Conservation (phyloP, 2,797 vertebrate genomes). For the Fundulus diaphanus region DNA sequence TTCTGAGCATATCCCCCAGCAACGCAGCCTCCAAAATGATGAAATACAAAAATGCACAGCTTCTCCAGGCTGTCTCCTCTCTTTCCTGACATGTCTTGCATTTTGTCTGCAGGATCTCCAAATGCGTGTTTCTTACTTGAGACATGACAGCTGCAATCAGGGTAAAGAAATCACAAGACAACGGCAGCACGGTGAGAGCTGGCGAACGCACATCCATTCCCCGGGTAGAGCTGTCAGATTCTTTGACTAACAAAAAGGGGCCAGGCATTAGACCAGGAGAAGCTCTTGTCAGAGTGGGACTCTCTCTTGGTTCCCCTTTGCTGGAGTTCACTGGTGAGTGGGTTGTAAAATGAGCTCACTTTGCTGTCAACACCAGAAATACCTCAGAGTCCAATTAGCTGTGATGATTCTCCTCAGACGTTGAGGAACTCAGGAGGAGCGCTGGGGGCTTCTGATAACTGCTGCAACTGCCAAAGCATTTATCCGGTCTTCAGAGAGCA, state of each 20-base stretch:
- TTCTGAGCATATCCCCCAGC: constrained; percentile 7
- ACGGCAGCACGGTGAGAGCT: constrained; percentile 34
- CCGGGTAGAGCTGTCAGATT: constrained; percentile 62
- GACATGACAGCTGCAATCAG: constrained; percentile 62
- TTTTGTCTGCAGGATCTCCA: constrained; percentile 50
- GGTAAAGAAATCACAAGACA: constrained; percentile 51
- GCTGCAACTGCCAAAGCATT: constrained; percentile 31
- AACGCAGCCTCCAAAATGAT: constrained; percentile 8
- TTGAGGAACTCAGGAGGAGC: constrained; percentile 33
- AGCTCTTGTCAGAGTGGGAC: constrained; percentile 32
- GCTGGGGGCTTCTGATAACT: constrained; percentile 42
- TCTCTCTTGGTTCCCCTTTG: constrained; percentile 41
- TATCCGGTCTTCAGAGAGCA: constrained; percentile 23
- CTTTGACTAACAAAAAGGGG: constrained; percentile 52
- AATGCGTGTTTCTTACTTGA: constrained; percentile 45
- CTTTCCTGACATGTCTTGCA: constrained; percentile 14
- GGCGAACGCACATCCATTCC: constrained; percentile 52
- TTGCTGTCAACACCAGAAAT: constrained; percentile 51
- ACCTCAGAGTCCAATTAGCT: constrained; percentile 73
- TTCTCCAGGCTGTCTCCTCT: constrained; percentile 20
- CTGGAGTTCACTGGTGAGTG: constrained; percentile 51
- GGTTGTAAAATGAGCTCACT: constrained; percentile 44
- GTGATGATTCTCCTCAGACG: constrained; percentile 60
- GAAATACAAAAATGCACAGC: constrained; percentile 22
- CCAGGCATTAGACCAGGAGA: constrained; percentile 43